Evolutionary conservation across 2,888 invertebrate species (phyloP), one percentile per base, ranked within the genome.

Genomic region (Rhagonycha fulva): DNA sequence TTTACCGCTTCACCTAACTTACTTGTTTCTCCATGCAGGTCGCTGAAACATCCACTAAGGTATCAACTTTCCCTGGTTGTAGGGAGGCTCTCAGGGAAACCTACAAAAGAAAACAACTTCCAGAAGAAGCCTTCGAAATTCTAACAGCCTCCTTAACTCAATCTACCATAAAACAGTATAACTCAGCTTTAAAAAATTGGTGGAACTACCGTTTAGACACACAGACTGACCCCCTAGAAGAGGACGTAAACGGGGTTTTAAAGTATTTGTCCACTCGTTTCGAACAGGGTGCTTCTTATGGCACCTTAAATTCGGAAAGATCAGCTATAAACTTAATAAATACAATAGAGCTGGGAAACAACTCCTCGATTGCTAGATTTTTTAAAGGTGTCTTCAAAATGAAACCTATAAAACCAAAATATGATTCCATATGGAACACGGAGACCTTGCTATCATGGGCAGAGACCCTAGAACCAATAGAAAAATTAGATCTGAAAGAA

Each of bases 381-480:
- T n/a, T n/a, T n/a, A 32, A 32, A 32, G 32, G 32, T 9, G 11
- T 32, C 11, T 32, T 32, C 32, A 32, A 32, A 32, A 32, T 32
- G 11, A 32, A 32, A 9, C 32, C 32, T 9, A 7, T 11, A 11
- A 32, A 7, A 9, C 32, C 32, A 32, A 32, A 32, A 32, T 32
- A 32, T 32, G 32, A 7, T 7, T 9, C 32, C 7, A 32, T 11
- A 9, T 32, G 32, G 32, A 12, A 32, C 12, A 19, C 60, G 11
- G 19, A 67, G 9, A 7, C 24, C 14, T 30, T 32, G 23, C 66
- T 70, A 14, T 70, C 79, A 12, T 71, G 76, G 23, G 79, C 81
- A n/a, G 73, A 78, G 28, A 80, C 82, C 19, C 74, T 81, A 9
- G 80, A 81, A 32, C 26, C 72, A 23, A 75, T 81, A 60, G 80